Conservation (phyloP, 1,140 invertebrate species). For the Lysiphlebus fabarum region DNA sequence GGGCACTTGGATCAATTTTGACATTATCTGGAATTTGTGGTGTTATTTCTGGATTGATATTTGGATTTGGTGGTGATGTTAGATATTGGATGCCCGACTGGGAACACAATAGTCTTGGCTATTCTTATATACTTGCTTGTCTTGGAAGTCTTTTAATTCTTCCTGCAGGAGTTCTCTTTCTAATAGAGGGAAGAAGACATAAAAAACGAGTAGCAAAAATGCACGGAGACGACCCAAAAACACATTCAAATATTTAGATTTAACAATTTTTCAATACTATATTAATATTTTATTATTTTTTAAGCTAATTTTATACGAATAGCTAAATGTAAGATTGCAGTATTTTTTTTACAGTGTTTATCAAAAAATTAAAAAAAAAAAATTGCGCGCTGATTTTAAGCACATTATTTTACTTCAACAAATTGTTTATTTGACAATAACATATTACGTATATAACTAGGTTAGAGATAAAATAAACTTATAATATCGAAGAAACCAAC, state of each 20-base stretch:
- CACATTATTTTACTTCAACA: too few species aligned
- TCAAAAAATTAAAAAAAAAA: too few species aligned
- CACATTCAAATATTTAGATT: slow-evolving; percentile 46
- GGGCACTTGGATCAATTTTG: slow-evolving; percentile 70
- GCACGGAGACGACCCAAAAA: slow-evolving; percentile 50
- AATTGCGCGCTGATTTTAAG: too few species aligned
- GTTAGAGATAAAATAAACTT: too few species aligned
- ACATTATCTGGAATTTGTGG: slow-evolving; percentile 72
- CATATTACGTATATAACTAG: too few species aligned
- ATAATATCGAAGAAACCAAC: too few species aligned
- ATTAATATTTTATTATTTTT: too few species aligned
- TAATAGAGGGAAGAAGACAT: slow-evolving; percentile 77
- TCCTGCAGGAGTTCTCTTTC: slow-evolving; percentile 72
- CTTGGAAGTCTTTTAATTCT: slow-evolving; percentile 72
- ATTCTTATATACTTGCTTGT: slow-evolving; percentile 86
- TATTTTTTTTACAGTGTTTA: too few species aligned
- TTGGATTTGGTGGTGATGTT: slow-evolving; percentile 85
- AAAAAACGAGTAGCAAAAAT: slow-evolving; percentile 67
- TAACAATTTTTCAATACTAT: too few species aligned
- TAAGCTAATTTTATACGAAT: too few species aligned
- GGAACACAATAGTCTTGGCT: slow-evolving; percentile 93
- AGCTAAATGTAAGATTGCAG: slow-evolving; percentile 5
- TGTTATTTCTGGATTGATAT: slow-evolving; percentile 70
- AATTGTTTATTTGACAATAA: too few species aligned
- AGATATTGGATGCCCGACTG: slow-evolving; percentile 95